A percentile compares a stretch with the other conserved stretches of the same genome.
These are phyloP conservation scores for Rhabdomys dilectus DNA, from an alignment of 2,113 vertebrate genomes.

Conservation along the genomic window DNA sequence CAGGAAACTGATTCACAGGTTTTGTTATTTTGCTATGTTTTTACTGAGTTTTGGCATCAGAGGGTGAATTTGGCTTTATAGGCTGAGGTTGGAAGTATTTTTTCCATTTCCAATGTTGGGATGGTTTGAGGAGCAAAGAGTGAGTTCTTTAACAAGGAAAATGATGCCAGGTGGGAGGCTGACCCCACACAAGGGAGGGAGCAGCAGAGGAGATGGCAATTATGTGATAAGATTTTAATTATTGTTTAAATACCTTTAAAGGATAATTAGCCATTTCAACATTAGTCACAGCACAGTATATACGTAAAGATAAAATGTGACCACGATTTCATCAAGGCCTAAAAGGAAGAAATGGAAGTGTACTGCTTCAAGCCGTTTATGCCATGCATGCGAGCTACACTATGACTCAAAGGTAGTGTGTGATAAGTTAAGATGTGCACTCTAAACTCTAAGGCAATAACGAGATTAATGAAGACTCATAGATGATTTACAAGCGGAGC, in stretches of 20 bases:
- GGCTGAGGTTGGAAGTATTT: not conserved
- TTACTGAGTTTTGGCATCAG: not conserved
- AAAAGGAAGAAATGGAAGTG: not conserved
- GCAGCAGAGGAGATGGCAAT: not conserved
- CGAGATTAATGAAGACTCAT: not conserved
- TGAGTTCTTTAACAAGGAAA: not conserved
- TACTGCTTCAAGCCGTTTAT: not conserved
- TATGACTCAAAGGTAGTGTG: not conserved
- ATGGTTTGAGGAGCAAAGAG: not conserved
- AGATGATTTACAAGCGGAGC: not conserved
- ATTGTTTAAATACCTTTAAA: not conserved
- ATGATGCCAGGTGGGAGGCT: not conserved
- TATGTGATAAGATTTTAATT: not conserved
- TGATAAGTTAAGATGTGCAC: not conserved
- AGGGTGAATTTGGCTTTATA: not conserved
- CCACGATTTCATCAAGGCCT: not conserved
- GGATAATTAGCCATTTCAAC: not conserved
- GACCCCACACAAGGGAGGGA: not conserved
- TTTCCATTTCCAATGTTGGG: not conserved
- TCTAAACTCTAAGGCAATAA: constrained; percentile 14
- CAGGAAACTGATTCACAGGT: not conserved
- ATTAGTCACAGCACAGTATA: not conserved
- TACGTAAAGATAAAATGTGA: not conserved
- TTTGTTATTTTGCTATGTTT: not conserved
- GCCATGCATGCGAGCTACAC: not conserved